Percentiles rank a stretch among this genome's conserved stretches.
These are phyloP conservation scores for Littorina saxatilis DNA, from an alignment of 1,140 invertebrate genomes.

Conservation along the genomic window DNA sequence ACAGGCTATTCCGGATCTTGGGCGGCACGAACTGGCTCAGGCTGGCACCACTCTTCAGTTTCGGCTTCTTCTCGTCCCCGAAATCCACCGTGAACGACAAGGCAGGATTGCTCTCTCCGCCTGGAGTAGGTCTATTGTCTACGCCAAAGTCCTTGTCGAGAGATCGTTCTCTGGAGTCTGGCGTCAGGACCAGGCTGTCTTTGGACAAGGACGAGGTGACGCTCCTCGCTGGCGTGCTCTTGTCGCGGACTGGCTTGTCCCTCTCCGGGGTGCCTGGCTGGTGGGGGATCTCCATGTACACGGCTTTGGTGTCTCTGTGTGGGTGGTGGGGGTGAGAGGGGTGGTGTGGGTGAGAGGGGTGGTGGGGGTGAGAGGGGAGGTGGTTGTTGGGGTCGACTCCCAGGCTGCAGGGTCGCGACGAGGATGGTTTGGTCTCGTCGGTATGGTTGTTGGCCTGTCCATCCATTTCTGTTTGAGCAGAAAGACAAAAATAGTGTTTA, in stretches of 20 bases:
- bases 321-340: background rate
- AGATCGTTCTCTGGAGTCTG: slow-evolving; percentile 36
- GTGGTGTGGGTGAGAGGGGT: background rate
- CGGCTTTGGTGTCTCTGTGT: background rate
- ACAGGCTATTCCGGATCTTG: slow-evolving; percentile 67
- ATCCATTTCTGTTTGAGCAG: slow-evolving; percentile 6
- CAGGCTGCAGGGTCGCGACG: background rate
- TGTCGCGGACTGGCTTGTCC: slow-evolving; percentile 17
- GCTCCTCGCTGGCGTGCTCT: slow-evolving; percentile 44
- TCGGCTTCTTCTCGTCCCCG: slow-evolving; percentile 60
- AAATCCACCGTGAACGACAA: slow-evolving; percentile 78
- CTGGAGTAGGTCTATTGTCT: no score
- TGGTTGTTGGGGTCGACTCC: background rate
- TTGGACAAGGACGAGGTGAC: slow-evolving; percentile 55
- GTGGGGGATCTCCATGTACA: slow-evolving; percentile 55
- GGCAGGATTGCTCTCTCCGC: slow-evolving; percentile 24
- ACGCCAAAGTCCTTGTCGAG: slow-evolving; percentile 30
- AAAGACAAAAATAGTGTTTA: no score
- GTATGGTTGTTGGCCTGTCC: background rate
- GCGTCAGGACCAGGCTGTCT: slow-evolving; percentile 53
- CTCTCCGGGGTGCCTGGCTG: slow-evolving; percentile 24
- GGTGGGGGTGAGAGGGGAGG: background rate
- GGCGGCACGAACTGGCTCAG: slow-evolving; percentile 77
- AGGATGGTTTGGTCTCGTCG: no score
- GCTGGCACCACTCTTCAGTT: slow-evolving; percentile 59